phyloP scores from a whole-genome alignment of 2,888 invertebrate genomes.

The Cheilosia scutellata region DNA sequence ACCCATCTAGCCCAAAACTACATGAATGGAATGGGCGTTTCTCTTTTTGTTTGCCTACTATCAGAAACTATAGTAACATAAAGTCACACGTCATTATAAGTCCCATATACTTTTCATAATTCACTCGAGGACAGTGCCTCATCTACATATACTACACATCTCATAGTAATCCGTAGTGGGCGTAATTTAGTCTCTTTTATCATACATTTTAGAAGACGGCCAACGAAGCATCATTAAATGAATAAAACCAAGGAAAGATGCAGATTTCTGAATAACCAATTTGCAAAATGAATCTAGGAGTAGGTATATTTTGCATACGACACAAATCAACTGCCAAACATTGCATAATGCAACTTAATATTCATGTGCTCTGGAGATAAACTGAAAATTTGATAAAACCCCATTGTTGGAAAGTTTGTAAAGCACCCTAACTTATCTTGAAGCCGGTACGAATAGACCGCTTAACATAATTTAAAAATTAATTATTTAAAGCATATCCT shows the following conservation, averaged over 20 bases:
- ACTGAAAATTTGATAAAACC: constrained; percentile 60
- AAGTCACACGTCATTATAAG: constrained; percentile 33
- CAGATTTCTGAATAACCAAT: constrained; percentile 58
- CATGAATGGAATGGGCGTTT: constrained; percentile 56
- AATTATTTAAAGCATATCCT: constrained; percentile 66
- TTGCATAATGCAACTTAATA: constrained; percentile 59
- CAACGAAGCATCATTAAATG: constrained; percentile 48
- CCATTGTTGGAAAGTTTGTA: constrained; percentile 64
- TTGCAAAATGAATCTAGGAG: constrained; percentile 31
- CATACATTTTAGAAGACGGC: constrained; percentile 35
- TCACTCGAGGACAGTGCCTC: constrained; percentile 52
- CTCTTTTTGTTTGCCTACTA: constrained; percentile 25
- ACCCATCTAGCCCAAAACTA: not conserved
- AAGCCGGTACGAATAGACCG: constrained; percentile 50
- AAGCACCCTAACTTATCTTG: constrained; percentile 54
- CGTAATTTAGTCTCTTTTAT: constrained; percentile 42
- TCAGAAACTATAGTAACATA: constrained; percentile 27
- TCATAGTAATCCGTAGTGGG: constrained; percentile 38
- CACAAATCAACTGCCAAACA: constrained; percentile 48
- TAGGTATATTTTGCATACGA: constrained; percentile 52
- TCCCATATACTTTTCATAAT: constrained; percentile 39
- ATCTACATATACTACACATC: constrained; percentile 54
- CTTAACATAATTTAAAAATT: constrained; percentile 67
- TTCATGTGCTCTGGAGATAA: constrained; percentile 58
- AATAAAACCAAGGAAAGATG: constrained; percentile 57